Base-by-base conservation (phyloP, 2,797 vertebrate species). In the Pangasius mekongensis region DNA sequence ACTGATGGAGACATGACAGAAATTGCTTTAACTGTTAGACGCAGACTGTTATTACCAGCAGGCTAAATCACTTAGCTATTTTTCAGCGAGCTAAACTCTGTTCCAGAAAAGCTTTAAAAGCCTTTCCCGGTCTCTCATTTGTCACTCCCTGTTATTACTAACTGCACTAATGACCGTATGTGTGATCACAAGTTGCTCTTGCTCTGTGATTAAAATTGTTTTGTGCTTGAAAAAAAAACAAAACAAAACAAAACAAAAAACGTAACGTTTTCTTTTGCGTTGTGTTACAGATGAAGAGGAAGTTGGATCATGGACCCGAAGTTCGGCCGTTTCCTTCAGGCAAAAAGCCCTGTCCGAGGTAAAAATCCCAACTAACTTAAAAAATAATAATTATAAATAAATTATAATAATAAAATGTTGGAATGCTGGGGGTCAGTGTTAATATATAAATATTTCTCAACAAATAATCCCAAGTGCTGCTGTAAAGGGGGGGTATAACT, bases 251-350 rank as follows among this genome's bases (percentile, higher is more conserved):
- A n/a, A 18, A n/a, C n/a, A 54, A 66, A 66, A 62, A 24, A 24
- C 49, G 2, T 36, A 62, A 82, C 0, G 0, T 71, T 62, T 36
- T 13, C 90, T 87, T 93, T 77, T 90, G 80, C 84, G 87, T 90
- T 91, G 87, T 93, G 90, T 96, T 96, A 90, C 95, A 99, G 99
- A 99, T 99, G 99, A 99, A 99, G 97, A 99, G 99, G 95, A 99
- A 99, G 98, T 99, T 99, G 97, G 99, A 99, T 97, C 99, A 98
- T 97, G 98, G 99, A 96, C 97, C 98, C 80, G 99, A 99, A 97
- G 98, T 99, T 96, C 98, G 98, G 95, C 96, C 98, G 95, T 99
- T 99, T 97, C 97, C 98, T 97, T 97, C 98, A 97, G 99, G 98
- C 95, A 99, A 99, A 97, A 99, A 99, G 95, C 99, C 98, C 95